phyloP scores from a whole-genome alignment of 2,888 invertebrate species.

The Philereme transversata region DNA sequence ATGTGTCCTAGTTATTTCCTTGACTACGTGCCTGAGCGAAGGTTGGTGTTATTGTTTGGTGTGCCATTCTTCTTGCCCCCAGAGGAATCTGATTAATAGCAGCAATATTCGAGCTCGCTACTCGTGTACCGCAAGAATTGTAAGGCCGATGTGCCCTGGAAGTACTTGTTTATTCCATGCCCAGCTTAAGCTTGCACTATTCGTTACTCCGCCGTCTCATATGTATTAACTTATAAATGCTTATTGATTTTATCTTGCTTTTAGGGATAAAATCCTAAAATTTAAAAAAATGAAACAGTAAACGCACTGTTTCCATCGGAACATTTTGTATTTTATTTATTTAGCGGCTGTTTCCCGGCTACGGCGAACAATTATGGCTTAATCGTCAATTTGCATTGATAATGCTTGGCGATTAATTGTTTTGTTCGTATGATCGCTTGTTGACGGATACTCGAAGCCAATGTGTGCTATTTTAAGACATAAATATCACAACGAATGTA shows the following conservation, averaged over 20 bases:
- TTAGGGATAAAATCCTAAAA: too few species aligned
- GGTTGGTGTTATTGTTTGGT: conserved; percentile 61
- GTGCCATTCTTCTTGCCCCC: conserved; percentile 63
- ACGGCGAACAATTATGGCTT: conserved; percentile 53
- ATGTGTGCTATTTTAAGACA: too few species aligned
- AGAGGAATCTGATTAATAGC: conserved; percentile 75
- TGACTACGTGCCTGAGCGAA: conserved; percentile 19
- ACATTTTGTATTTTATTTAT: conserved; percentile 42
- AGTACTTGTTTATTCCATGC: conserved; percentile 27
- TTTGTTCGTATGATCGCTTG: conserved; percentile 44
- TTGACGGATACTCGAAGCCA: neutral
- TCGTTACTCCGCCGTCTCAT: conserved; percentile 40
- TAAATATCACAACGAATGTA: too few species aligned
- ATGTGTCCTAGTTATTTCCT: neutral
- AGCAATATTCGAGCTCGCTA: conserved; percentile 67
- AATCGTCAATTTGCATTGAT: conserved; percentile 62
- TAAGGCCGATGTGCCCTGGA: conserved; percentile 45
- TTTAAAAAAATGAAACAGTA: too few species aligned
- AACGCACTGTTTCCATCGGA: too few species aligned
- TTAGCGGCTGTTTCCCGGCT: conserved; percentile 44
- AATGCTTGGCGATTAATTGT: conserved; percentile 47
- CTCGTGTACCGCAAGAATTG: conserved; percentile 63
- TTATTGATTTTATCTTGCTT: too few species aligned
- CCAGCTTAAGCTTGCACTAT: conserved; percentile 44
- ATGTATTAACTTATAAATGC: too few species aligned